Evolutionary conservation across 2,113 vertebrate genomes (phyloP), one percentile per base, ranked within the genome.

Genomic region (Pygoscelis antarcticus): DNA sequence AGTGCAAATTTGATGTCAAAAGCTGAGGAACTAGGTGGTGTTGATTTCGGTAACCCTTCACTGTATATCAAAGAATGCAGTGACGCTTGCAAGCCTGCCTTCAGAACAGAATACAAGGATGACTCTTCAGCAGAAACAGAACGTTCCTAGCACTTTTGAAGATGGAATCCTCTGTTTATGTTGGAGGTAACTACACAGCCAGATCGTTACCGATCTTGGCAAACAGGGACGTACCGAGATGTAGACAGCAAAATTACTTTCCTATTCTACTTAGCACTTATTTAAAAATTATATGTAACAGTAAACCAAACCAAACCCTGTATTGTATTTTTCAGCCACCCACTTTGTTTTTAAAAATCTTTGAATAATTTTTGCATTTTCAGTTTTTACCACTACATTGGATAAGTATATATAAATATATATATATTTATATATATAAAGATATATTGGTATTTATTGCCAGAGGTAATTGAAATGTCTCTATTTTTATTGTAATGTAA

Each of bases 381-480:
- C 76, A 57, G 87, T 71, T 93, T 96, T 92, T 82, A 80, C 83
- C 96, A 86, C 83, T 96, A 87, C 86, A 55, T 76, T 94, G 97
- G 91, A 80, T 92, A 60, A n/a, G 34, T 80, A 75, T 62, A 80
- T 89, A 76, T 81, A 92, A 69, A 76, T 71, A 90, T 71, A 83
- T 71, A 83, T 81, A 84, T 96, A 91, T 96, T 62, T 97, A 92
- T 95, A 82, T 79, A 94, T 54, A 84, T 8, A 94, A 88, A 95
- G 51, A 76, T 93, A 96, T 96, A 93, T 92, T 95, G 93, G 47
- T 96, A 97, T 97, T 97, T 97, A 97, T 97, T 97, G 86, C 51
- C 83, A 94, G 72, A 95, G 66, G 52, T 90, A 96, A 95, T 3
- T 36, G 51, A 97, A 87, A 96, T 83, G 36, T 91, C n/a, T 96